phyloP scores from a whole-genome alignment of 2,113 vertebrate species.

The Nycticebus coucang region DNA sequence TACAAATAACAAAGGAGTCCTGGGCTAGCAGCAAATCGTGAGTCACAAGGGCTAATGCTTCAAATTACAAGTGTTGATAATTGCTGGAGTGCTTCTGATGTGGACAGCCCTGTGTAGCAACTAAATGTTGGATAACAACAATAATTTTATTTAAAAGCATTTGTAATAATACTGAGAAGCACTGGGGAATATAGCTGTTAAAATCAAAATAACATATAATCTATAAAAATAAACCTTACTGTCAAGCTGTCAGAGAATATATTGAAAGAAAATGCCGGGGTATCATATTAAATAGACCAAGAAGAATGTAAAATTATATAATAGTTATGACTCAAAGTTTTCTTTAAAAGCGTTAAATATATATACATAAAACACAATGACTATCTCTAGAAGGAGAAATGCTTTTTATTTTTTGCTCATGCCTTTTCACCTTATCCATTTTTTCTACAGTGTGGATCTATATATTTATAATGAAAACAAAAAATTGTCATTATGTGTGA shows the following conservation, averaged over 20 bases:
- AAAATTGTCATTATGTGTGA: not conserved
- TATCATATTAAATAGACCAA: not conserved
- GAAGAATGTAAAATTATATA: not conserved
- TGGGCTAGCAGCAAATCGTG: not conserved
- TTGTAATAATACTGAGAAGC: constrained; percentile 25
- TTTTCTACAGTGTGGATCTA: not conserved
- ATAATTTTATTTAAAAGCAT: not conserved
- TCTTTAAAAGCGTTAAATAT: not conserved
- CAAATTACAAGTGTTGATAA: not conserved
- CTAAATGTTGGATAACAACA: not conserved
- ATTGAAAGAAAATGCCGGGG: not conserved
- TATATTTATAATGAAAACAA: constrained; percentile 15
- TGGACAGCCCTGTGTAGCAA: not conserved
- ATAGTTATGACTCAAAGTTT: not conserved
- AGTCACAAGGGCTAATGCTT: not conserved
- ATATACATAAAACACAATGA: not conserved
- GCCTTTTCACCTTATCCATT: not conserved
- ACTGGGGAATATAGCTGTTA: not conserved
- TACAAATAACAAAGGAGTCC: not conserved
- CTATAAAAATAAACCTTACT: not conserved
- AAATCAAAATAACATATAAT: not conserved
- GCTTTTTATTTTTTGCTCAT: constrained; percentile 5
- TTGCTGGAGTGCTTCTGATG: not conserved
- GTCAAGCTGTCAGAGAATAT: not conserved
- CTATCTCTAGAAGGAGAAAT: not conserved